Percentiles rank a stretch among this genome's conserved stretches.
phyloP scores from a whole-genome alignment of 1,140 invertebrate species.

The Portunus trituberculatus region DNA sequence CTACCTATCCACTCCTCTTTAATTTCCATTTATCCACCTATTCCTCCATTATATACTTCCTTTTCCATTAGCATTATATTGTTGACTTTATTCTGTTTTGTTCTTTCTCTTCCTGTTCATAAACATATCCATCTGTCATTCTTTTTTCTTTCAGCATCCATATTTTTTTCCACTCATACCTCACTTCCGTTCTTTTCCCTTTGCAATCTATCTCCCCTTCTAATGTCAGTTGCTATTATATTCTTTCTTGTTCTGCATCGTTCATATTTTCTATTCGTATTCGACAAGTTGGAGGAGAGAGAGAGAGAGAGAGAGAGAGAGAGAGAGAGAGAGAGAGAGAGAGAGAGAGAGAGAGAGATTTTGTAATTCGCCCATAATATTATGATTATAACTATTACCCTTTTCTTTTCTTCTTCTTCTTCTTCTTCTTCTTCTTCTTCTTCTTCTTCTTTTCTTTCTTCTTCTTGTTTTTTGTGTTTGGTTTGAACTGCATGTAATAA shows the following conservation, averaged over 20 bases:
- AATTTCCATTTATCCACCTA: background rate
- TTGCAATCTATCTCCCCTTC: background rate
- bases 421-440: slow-evolving; percentile 40
- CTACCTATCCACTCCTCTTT: background rate
- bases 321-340: no score
- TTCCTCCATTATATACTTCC: background rate
- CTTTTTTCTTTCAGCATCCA: background rate
- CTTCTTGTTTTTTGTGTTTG: background rate
- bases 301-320: slow-evolving; percentile 40
- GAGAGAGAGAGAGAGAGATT: no score
- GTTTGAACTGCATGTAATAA: background rate
- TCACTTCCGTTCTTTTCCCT: background rate
- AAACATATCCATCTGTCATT: background rate
- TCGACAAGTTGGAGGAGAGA: background rate
- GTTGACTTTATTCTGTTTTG: background rate
- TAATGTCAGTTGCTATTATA: background rate
- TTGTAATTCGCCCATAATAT: no score
- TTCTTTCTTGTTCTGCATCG: no score
- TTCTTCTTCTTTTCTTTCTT: slow-evolving; percentile 1
- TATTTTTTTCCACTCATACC: slow-evolving; percentile 11
- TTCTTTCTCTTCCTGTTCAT: background rate
- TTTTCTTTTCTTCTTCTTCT: background rate
- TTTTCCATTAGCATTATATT: background rate
- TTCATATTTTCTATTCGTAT: no score
- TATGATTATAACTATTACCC: no score